Conservation (phyloP, 2,113 vertebrate species). For the Riparia riparia region DNA sequence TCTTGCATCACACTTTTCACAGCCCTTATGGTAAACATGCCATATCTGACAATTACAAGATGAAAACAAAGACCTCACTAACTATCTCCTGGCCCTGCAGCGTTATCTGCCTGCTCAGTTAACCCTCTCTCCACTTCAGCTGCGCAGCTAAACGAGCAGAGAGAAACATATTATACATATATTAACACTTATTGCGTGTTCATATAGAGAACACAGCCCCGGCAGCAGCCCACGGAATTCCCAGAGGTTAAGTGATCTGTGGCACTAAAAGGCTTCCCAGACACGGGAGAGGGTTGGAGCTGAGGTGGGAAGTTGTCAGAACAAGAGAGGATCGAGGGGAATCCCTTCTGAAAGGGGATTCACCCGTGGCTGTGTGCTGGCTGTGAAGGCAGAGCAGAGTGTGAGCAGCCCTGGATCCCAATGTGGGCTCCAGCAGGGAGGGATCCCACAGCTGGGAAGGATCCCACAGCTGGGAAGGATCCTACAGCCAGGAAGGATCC, state of each 20-base stretch:
- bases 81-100: slow-evolving; percentile 38
- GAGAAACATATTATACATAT: background rate
- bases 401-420: background rate
- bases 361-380: background rate
- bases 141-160: background rate
- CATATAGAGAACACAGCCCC: background rate
- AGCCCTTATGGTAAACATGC: slow-evolving; percentile 69
- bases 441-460: background rate
- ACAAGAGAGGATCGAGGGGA: background rate
- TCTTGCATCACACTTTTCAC: slow-evolving; percentile 61
- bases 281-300: background rate
- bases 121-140: slow-evolving; percentile 30
- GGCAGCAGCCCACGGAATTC: background rate
- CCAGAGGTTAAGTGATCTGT: background rate
- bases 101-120: background rate
- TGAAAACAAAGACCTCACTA: slow-evolving; percentile 66
- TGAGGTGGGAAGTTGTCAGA: background rate
- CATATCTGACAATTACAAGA: slow-evolving; percentile 63
- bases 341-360: background rate
- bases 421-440: background rate
- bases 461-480: background rate
- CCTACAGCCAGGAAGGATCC: background rate
- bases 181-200: background rate
- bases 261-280: background rate
- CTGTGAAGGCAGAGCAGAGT: background rate